These are phyloP conservation scores for Papilio gigon DNA, from an alignment of 2,888 invertebrate genomes.

Conservation along the genomic window DNA sequence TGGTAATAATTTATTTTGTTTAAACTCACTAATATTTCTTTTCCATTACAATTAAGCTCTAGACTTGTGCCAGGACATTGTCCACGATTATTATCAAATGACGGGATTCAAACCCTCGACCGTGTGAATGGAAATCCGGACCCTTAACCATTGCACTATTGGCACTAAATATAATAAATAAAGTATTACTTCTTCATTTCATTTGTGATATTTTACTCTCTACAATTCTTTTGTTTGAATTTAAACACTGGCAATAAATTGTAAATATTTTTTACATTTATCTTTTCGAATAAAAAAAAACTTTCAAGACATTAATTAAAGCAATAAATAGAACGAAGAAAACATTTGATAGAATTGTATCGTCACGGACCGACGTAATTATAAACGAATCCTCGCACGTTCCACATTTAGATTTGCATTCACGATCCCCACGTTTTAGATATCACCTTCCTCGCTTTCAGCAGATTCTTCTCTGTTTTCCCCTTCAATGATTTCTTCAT, in stretches of 20 bases:
- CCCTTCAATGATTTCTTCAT: slow-evolving; percentile 46
- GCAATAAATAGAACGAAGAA: not conserved
- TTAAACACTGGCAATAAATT: not conserved
- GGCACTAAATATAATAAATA: too few relatives aligned
- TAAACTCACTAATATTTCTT: too few relatives aligned
- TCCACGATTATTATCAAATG: too few relatives aligned
- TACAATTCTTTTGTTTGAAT: not conserved
- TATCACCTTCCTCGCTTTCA: slow-evolving; percentile 45
- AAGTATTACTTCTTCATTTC: too few relatives aligned
- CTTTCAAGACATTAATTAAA: not conserved
- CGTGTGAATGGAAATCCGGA: too few relatives aligned
- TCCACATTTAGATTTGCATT: slow-evolving; percentile 31
- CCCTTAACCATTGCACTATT: too few relatives aligned
- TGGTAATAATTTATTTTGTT: too few relatives aligned
- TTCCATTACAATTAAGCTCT: too few relatives aligned
- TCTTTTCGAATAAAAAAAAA: not conserved
- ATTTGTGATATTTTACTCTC: not conserved
- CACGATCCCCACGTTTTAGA: slow-evolving; percentile 32
- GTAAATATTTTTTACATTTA: not conserved
- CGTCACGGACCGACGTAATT: slow-evolving; percentile 9
- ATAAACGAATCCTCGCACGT: slow-evolving; percentile 35
- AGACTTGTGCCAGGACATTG: too few relatives aligned
- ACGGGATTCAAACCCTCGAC: too few relatives aligned
- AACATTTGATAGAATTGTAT: not conserved
- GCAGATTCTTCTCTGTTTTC: slow-evolving; percentile 48